Percentiles rank a stretch among this genome's conserved stretches.
Conservation (phyloP, 1,140 invertebrate genomes). For the Macrobrachium nipponense region DNA sequence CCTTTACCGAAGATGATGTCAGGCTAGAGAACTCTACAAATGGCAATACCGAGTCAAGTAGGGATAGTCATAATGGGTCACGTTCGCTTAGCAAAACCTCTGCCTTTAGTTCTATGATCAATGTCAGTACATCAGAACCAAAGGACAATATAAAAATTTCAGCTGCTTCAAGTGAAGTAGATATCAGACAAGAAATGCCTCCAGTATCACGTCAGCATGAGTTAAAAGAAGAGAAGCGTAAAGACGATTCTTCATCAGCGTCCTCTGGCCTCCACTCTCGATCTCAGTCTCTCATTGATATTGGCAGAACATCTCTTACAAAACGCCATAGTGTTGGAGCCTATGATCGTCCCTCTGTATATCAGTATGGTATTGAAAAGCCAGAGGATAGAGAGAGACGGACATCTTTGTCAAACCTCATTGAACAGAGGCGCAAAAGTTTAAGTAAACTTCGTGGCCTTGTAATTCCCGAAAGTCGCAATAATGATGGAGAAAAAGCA, state of each 20-base stretch:
- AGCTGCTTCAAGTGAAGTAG: slow-evolving; percentile 55
- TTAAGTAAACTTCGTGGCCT: slow-evolving; percentile 86
- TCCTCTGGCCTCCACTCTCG: slow-evolving; percentile 66
- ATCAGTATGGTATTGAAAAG: slow-evolving; percentile 63
- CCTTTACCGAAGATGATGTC: slow-evolving; percentile 58
- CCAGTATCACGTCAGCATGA: slow-evolving; percentile 16
- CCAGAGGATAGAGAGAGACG: slow-evolving; percentile 61
- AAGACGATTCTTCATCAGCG: slow-evolving; percentile 20
- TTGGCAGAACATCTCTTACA: slow-evolving; percentile 66
- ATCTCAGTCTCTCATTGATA: slow-evolving; percentile 71
- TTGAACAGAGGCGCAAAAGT: slow-evolving; percentile 83
- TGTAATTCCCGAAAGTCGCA: slow-evolving; percentile 80
- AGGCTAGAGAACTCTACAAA: slow-evolving; percentile 35
- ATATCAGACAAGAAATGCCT: slow-evolving; percentile 53
- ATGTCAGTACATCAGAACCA: slow-evolving; percentile 57
- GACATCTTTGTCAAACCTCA: slow-evolving; percentile 70
- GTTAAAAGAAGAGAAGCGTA: slow-evolving; percentile 29
- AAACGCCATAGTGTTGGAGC: slow-evolving; percentile 65
- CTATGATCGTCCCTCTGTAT: slow-evolving; percentile 68
- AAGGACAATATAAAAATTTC: slow-evolving; percentile 55
- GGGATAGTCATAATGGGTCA: slow-evolving; percentile 36
- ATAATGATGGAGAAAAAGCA: slow-evolving; percentile 64
- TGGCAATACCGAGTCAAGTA: slow-evolving; percentile 32
- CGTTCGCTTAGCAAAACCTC: slow-evolving; percentile 55
- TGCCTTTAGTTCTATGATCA: slow-evolving; percentile 63